phyloP scores from a whole-genome alignment of 2,113 vertebrate species.

The Anhinga anhinga region DNA sequence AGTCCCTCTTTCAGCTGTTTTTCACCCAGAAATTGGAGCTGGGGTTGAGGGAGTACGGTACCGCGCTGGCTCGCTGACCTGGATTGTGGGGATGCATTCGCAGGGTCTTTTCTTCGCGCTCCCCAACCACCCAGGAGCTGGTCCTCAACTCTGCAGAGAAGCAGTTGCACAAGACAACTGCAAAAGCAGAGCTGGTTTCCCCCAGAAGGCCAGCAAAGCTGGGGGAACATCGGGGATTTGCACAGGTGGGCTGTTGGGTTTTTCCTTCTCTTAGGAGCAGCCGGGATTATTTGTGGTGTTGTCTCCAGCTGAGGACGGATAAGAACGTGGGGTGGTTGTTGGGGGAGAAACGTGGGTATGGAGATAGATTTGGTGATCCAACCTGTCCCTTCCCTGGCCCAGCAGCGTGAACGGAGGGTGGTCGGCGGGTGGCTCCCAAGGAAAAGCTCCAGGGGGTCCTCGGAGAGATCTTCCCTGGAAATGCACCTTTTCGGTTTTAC shows the following conservation, averaged over 20 bases:
- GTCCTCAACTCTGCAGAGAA: background rate
- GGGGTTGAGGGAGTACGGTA: background rate
- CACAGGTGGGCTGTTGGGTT: background rate
- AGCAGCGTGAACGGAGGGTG: background rate
- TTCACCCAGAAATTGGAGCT: background rate
- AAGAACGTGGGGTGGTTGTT: background rate
- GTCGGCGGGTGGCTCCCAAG: background rate
- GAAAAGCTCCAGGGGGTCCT: background rate
- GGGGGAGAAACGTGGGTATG: rapidly evolving
- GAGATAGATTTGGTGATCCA: background rate
- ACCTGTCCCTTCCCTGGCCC: background rate
- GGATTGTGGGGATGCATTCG: background rate
- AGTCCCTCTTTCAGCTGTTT: background rate
- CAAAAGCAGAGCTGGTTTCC: background rate
- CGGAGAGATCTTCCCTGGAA: background rate
- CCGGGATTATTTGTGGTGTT: rapidly evolving
- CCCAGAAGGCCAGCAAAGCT: background rate
- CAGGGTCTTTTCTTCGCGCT: background rate
- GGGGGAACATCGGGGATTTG: background rate
- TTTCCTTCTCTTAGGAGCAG: background rate
- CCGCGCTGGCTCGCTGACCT: background rate
- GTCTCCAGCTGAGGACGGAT: background rate
- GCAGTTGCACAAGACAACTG: background rate
- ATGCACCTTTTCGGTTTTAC: background rate
- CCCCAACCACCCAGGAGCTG: rapidly evolving